A percentile compares a stretch with the other conserved stretches of the same genome.
Conservation (phyloP, 2,888 invertebrate genomes). For the Torymus auratus region DNA sequence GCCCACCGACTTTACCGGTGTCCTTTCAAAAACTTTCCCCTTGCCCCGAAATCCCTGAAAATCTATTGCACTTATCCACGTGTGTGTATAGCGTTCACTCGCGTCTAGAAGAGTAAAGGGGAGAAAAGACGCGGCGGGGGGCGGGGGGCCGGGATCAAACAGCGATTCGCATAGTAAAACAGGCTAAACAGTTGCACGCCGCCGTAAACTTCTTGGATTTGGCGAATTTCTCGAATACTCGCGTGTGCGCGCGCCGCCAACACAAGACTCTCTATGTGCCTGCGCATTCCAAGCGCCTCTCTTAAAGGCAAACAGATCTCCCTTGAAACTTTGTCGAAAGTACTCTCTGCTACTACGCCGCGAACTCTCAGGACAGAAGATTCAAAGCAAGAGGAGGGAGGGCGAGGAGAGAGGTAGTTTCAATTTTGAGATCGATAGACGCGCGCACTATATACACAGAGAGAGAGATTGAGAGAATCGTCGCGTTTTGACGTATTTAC, state of each 20-base stretch:
- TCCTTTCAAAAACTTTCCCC: conserved; percentile 24
- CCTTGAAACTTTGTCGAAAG: conserved; percentile 46
- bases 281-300: conserved; percentile 22
- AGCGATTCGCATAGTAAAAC: conserved; percentile 48
- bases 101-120: too few relatives aligned
- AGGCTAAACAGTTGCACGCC: conserved; percentile 43
- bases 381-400: background rate
- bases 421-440: too few relatives aligned
- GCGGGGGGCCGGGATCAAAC: conserved; percentile 31
- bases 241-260: conserved; percentile 1
- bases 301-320: conserved; percentile 49
- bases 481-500: background rate
- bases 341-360: conserved; percentile 3
- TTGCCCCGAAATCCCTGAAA: conserved; percentile 21
- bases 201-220: conserved; percentile 49
- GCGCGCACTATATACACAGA: background rate
- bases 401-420: background rate
- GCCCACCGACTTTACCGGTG: background rate
- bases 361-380: conserved; percentile 22
- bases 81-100: too few relatives aligned
- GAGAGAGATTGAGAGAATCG: background rate
- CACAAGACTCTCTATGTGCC: conserved; percentile 18
- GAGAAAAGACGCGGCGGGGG: too few relatives aligned
- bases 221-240: conserved; percentile 48
- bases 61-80: conserved; percentile 32